Conservation (phyloP, 2,113 vertebrate genomes). For the Megalops atlanticus region DNA sequence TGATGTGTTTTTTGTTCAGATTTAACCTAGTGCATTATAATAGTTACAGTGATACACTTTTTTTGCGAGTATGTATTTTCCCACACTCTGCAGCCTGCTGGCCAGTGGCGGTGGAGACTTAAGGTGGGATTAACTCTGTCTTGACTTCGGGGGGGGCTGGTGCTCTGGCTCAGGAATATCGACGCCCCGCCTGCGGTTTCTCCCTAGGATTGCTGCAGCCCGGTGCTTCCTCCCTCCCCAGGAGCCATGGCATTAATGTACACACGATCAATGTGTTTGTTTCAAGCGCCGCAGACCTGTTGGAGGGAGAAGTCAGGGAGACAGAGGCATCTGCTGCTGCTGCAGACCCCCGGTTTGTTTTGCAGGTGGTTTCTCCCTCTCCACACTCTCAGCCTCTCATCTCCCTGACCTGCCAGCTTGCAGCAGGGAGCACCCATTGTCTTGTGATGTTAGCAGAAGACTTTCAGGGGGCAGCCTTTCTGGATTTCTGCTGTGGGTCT, state of each 20-base stretch:
- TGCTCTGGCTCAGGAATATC: conserved; percentile 59
- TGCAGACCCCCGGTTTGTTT: neutral
- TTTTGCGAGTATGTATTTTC: conserved; percentile 59
- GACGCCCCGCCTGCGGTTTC: conserved; percentile 47
- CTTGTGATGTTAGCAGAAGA: neutral
- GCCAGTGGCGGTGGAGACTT: conserved; percentile 64
- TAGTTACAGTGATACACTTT: neutral
- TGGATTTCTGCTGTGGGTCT: neutral
- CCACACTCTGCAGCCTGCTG: conserved; percentile 71
- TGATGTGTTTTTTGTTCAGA: neutral
- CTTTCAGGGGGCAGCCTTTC: neutral
- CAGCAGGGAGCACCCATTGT: neutral
- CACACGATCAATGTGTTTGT: conserved; percentile 71
- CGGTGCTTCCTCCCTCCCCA: conserved; percentile 50
- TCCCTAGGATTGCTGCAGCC: conserved; percentile 59
- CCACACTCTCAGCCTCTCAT: neutral
- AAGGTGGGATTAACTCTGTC: conserved; percentile 71
- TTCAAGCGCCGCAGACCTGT: conserved; percentile 50
- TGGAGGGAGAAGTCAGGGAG: conserved; percentile 29
- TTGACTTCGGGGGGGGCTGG: conserved; percentile 47
- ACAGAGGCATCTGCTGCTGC: neutral
- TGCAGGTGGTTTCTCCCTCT: neutral
- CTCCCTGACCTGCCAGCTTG: neutral
- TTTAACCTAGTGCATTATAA: neutral
- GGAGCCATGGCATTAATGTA: conserved; percentile 61